A percentile compares a stretch with the other conserved stretches of the same genome.
Evolutionary conservation across 2,797 vertebrate species (phyloP).

Genomic region (Morelia viridis): DNA sequence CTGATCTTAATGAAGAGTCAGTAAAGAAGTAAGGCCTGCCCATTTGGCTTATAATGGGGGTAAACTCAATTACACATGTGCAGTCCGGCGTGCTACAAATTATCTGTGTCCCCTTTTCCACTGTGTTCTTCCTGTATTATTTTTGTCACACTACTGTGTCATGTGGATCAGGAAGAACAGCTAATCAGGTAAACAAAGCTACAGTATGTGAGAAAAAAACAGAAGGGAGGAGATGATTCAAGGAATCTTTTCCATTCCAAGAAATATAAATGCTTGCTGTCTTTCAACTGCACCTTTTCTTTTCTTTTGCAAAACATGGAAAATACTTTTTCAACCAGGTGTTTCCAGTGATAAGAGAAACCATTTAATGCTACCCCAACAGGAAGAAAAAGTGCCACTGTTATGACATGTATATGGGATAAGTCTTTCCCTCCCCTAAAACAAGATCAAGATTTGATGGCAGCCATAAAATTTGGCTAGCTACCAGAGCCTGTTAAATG

Average conservation of each 20-base stretch:
- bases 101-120: not conserved
- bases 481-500: not conserved
- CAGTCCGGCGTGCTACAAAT: not conserved
- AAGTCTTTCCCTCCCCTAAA: not conserved
- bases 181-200: not conserved
- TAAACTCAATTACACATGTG: not conserved
- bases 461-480: not conserved
- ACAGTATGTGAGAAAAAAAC: not conserved
- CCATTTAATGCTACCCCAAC: not conserved
- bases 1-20: not conserved
- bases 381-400: not conserved
- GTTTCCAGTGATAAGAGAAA: not conserved
- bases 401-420: not conserved
- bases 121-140: not conserved
- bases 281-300: not conserved
- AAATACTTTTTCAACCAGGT: not conserved
- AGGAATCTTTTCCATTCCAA: not conserved
- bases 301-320: not conserved
- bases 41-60: not conserved
- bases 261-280: not conserved
- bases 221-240: not conserved
- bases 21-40: not conserved
- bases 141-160: not conserved
- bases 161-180: not conserved
- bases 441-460: not conserved